phyloP scores from a whole-genome alignment of 2,888 invertebrate species.

The Rhogogaster chlorosoma region DNA sequence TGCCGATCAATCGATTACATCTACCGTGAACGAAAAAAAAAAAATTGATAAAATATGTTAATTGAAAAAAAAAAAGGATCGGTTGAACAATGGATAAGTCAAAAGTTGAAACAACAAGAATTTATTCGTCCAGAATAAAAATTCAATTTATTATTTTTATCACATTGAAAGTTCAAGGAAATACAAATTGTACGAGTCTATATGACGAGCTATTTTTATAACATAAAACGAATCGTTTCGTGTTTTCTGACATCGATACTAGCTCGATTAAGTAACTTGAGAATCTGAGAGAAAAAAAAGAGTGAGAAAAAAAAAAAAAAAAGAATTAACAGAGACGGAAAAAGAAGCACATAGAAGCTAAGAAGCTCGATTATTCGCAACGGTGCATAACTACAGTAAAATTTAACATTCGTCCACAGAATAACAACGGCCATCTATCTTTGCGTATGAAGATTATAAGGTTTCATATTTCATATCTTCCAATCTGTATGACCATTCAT shows the following conservation, averaged over 20 bases:
- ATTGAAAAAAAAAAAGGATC: not conserved
- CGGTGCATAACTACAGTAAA: not conserved
- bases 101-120: not conserved
- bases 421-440: not conserved
- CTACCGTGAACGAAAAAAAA: not conserved
- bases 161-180: not conserved
- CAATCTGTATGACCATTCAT: not conserved
- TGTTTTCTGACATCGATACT: not conserved
- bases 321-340: not conserved
- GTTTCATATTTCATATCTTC: not conserved
- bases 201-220: not conserved
- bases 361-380: not conserved
- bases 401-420: not conserved
- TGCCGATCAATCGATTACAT: not conserved
- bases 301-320: not conserved
- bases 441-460: not conserved
- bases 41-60: not conserved
- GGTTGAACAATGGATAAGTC: not conserved
- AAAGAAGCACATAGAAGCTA: not conserved
- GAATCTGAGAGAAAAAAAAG: not conserved
- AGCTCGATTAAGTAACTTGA: not conserved
- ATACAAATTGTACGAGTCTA: not conserved
- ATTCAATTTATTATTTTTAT: not conserved
- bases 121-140: not conserved
- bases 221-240: not conserved